Evolutionary conservation across 2,113 vertebrate species (phyloP).

Genomic region (Rhizomys pruinosus): DNA sequence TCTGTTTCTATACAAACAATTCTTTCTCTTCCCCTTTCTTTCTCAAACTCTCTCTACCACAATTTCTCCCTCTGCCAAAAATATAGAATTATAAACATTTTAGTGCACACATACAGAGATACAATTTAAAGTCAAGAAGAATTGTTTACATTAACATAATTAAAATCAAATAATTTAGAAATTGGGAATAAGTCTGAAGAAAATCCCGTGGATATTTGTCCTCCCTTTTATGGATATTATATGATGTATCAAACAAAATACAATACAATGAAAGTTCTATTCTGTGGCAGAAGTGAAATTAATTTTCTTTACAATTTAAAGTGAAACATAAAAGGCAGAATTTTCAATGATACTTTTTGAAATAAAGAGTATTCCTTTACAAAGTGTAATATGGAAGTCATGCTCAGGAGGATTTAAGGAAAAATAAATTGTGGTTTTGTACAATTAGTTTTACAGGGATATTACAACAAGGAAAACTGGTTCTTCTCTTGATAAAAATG

Average conservation of each 20-base stretch:
- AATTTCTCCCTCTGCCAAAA: neutral
- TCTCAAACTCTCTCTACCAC: rapidly evolving
- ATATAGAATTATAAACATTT: neutral
- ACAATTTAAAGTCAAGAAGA: neutral
- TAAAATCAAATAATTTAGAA: neutral
- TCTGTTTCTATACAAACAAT: neutral
- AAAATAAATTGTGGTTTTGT: neutral
- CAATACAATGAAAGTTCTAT: neutral
- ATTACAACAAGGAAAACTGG: neutral
- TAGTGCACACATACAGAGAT: neutral
- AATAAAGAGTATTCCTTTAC: constrained; percentile 6
- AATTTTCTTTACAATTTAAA: constrained; percentile 21
- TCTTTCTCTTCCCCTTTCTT: neutral
- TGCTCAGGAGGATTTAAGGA: neutral
- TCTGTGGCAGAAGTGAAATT: neutral
- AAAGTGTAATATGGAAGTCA: neutral
- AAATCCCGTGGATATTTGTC: neutral
- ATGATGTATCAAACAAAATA: neutral
- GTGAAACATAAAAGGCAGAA: neutral
- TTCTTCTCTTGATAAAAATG: neutral
- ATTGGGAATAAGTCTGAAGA: neutral
- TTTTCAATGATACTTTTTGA: neutral
- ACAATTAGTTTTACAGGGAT: neutral
- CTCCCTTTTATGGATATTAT: neutral
- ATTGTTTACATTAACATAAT: neutral